Evolutionary conservation across 2,113 vertebrate genomes (phyloP).

Genomic region (Glareola pratincola): DNA sequence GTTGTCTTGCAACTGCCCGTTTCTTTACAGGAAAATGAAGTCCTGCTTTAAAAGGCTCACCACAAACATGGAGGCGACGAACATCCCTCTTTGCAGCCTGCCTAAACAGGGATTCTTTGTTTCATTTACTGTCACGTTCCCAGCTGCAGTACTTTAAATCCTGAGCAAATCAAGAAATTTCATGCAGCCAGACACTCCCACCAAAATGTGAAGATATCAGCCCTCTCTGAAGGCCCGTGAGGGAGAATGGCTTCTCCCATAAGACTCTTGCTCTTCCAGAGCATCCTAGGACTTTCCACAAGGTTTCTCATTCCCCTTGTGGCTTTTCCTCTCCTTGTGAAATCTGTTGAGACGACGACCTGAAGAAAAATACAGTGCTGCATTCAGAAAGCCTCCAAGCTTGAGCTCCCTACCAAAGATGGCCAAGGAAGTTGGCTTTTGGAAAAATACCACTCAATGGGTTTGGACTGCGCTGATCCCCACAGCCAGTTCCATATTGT

Average conservation of each 20-base stretch:
- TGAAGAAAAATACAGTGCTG: neutral
- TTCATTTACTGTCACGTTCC: neutral
- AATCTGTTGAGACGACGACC: neutral
- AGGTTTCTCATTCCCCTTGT: neutral
- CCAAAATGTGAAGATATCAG: neutral
- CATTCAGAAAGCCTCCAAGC: neutral
- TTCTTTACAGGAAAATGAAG: neutral
- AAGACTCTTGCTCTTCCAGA: neutral
- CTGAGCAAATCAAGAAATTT: neutral
- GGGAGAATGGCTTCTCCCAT: neutral
- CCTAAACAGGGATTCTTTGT: neutral
- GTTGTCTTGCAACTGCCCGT: neutral
- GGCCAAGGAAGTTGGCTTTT: neutral
- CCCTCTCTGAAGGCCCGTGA: neutral
- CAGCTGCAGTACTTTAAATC: neutral
- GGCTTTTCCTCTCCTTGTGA: neutral
- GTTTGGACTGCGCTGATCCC: neutral
- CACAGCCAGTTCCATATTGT: neutral
- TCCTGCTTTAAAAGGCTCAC: neutral
- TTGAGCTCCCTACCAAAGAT: neutral
- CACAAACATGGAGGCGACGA: accelerated
- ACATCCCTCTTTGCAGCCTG: neutral
- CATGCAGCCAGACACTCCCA: neutral
- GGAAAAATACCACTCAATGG: neutral
- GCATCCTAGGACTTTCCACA: neutral